Evolutionary conservation across 30 jellyfish, hydroid and myxozoan species (phyloP).

Genomic region (Aurelia coerulea): DNA sequence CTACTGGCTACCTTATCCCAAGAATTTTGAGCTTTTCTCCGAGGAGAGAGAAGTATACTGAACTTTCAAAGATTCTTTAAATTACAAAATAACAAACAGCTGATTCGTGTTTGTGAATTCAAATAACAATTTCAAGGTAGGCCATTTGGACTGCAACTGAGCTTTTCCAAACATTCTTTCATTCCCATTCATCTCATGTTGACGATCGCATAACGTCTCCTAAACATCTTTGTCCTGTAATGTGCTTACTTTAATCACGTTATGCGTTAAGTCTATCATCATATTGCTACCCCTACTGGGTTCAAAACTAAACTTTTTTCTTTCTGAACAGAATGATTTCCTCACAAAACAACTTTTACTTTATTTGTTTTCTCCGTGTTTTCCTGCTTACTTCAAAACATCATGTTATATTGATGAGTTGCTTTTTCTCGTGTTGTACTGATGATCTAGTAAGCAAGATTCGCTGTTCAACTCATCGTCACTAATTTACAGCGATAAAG

Average conservation of each 20-base stretch:
- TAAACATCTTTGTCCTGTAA: background rate
- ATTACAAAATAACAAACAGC: too few species aligned
- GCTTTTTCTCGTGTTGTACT: too few species aligned
- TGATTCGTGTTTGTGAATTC: background rate
- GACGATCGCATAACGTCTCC: slow-evolving; percentile 1
- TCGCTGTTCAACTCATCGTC: too few species aligned
- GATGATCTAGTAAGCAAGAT: too few species aligned
- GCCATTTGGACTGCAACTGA: slow-evolving; percentile 2
- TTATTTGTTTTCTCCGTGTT: background rate
- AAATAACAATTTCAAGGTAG: background rate
- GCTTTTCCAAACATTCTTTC: background rate
- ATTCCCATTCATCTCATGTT: background rate
- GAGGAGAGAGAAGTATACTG: too few species aligned
- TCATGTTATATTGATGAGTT: too few species aligned
- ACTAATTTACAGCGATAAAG: too few species aligned
- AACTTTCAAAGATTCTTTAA: too few species aligned
- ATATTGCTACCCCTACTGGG: slow-evolving; percentile 51
- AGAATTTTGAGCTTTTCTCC: too few species aligned
- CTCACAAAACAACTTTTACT: background rate
- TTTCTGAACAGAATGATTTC: slow-evolving; percentile 16
- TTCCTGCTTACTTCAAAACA: background rate
- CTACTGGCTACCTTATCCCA: too few species aligned
- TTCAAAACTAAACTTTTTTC: background rate
- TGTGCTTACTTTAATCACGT: too few species aligned
- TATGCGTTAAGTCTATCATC: slow-evolving; percentile 1